Conservation (phyloP, 1,140 invertebrate species). For the Drosophila setifemur region DNA sequence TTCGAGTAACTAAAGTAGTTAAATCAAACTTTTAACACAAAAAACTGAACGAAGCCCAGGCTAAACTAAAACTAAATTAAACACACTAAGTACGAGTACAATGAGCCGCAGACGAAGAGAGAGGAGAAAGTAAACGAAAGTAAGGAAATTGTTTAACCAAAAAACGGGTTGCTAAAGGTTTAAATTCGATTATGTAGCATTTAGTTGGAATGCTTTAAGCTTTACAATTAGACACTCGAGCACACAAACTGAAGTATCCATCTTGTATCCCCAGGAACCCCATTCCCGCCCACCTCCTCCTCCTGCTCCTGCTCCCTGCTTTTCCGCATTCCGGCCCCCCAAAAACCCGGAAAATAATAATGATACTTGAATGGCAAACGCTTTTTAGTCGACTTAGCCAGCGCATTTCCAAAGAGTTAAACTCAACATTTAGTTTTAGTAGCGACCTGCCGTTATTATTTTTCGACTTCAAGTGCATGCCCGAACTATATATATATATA, state of each 20-base stretch:
- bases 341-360: too few species aligned
- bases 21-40: conserved; percentile 31
- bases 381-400: conserved; percentile 60
- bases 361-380: conserved; percentile 34
- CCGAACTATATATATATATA: conserved; percentile 8
- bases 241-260: conserved; percentile 41
- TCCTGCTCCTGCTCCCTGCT: neutral
- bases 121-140: conserved; percentile 34
- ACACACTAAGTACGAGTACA: conserved; percentile 54
- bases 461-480: conserved; percentile 51
- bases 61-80: conserved; percentile 30
- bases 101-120: too few species aligned
- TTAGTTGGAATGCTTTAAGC: conserved; percentile 69
- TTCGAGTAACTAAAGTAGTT: conserved; percentile 40
- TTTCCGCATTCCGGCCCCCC: neutral
- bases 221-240: conserved; percentile 47
- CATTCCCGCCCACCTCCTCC: neutral
- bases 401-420: conserved; percentile 69
- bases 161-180: conserved; percentile 43
- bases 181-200: conserved; percentile 61
- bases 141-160: conserved; percentile 31
- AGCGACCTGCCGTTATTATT: conserved; percentile 45
- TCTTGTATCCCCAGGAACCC: neutral
- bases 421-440: conserved; percentile 57
- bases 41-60: conserved; percentile 15